Conservation (phyloP, 2,888 invertebrate genomes). For the Eristalis pertinax region DNA sequence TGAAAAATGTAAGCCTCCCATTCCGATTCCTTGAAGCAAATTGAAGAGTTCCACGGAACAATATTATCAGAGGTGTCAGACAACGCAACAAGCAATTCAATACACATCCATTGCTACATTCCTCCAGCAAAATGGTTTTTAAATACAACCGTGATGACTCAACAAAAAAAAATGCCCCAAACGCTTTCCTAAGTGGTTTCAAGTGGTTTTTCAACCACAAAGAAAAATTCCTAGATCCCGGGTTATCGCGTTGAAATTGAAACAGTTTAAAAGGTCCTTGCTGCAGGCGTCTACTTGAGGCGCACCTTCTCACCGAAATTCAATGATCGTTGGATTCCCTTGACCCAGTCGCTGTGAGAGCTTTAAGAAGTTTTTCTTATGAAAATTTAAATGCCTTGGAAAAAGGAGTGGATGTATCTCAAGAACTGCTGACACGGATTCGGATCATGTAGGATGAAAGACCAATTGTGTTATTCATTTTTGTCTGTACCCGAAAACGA, state of each 20-base stretch:
- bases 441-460: background rate
- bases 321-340: background rate
- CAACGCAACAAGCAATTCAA: background rate
- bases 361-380: background rate
- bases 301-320: background rate
- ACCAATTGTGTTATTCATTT: background rate
- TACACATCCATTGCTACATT: background rate
- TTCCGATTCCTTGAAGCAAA: background rate
- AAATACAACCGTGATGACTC: background rate
- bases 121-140: background rate
- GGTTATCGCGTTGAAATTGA: background rate
- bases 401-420: background rate
- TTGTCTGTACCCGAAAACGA: background rate
- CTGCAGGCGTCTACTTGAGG: background rate
- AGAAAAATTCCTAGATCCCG: background rate
- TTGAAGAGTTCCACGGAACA: background rate
- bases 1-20: background rate
- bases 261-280: background rate
- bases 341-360: background rate
- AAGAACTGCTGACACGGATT: background rate
- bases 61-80: too few relatives aligned
- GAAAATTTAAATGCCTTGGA: background rate
- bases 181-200: background rate
- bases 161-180: background rate
- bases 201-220: background rate